Evolutionary conservation across 2,888 invertebrate species (phyloP), one percentile per base, ranked within the genome.

Genomic region (Thymelicus sylvestris): DNA sequence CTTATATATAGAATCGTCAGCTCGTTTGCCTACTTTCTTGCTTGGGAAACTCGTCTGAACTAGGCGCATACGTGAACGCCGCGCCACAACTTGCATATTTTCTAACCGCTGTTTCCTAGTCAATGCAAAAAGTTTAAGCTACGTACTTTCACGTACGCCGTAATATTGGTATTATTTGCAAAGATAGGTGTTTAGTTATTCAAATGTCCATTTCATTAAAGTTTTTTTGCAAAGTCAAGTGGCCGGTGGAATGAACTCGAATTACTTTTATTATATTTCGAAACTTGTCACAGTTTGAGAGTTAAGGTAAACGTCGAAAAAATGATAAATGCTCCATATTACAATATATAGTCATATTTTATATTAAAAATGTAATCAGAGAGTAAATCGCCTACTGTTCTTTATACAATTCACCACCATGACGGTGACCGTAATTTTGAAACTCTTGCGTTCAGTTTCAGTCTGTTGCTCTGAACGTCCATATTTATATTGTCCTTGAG

Each of bases 11-110:
- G 80, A 77, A 75, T 75, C 76, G 75, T 72, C 74, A 79, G 77
- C 82, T 84, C 75, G 88, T 81, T 91, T 82, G 84, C 90, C 92
- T 90, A 91, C 92, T 92, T 93, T 93, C 92, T 75, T 84, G 87
- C 85, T 86, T 86, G 89, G 90, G 88, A 90, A 92, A 91, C 92
- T 89, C 81, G 91, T 92, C 86, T 85, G 80, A 81, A 86, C 89
- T 89, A 90, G 91, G 89, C 80, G 83, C 81, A 80, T 81, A 76
- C 79, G 80, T 83, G 83, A 85, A 87, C 84, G 85, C 83, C 81
- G 86, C 80, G 81, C 78, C 74, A 77, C 83, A 77, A 77, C 81
- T 85, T 83, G 84, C 79, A 81, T 84, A 86, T 86, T 89, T 82
- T 90, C 90, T 88, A 83, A 82, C 89, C 81, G 82, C 81, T 78